Conservation (phyloP, 2,888 invertebrate species). For the Troides aeacus region DNA sequence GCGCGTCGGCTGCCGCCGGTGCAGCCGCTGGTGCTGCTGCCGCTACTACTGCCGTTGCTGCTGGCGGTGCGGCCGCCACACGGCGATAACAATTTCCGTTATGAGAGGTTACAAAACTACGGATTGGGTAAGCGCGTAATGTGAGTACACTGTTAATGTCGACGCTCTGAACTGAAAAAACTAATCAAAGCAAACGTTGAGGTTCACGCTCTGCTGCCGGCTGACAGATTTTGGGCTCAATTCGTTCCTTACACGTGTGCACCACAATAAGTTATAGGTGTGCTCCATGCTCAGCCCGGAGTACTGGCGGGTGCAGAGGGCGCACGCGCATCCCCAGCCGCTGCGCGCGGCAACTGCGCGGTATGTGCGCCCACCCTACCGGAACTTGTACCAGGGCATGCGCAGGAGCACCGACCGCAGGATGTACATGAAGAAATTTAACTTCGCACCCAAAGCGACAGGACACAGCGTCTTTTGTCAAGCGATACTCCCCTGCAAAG, state of each 20-base stretch:
- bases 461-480: constrained; percentile 51
- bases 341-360: constrained; percentile 37
- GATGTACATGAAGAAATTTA: constrained; percentile 50
- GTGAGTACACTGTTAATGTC: constrained; percentile 47
- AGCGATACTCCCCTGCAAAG: constrained; percentile 51
- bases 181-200: background rate
- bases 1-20: background rate
- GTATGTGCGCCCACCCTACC: constrained; percentile 39
- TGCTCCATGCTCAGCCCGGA: constrained; percentile 35
- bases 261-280: no score
- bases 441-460: constrained; percentile 37
- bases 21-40: background rate
- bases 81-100: constrained; percentile 43
- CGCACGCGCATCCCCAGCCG: constrained; percentile 44
- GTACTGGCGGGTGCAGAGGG: constrained; percentile 25
- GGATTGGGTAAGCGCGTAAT: constrained; percentile 43
- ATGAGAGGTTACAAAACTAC: constrained; percentile 47
- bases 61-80: background rate
- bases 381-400: constrained; percentile 53
- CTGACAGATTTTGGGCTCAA: no score
- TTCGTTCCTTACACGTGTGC: no score
- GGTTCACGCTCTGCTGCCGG: background rate
- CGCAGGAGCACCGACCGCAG: constrained; percentile 44
- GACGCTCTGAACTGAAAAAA: background rate
- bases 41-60: background rate